Evolutionary conservation across 2,113 vertebrate species (phyloP).

Genomic region (Anolis sagrei): DNA sequence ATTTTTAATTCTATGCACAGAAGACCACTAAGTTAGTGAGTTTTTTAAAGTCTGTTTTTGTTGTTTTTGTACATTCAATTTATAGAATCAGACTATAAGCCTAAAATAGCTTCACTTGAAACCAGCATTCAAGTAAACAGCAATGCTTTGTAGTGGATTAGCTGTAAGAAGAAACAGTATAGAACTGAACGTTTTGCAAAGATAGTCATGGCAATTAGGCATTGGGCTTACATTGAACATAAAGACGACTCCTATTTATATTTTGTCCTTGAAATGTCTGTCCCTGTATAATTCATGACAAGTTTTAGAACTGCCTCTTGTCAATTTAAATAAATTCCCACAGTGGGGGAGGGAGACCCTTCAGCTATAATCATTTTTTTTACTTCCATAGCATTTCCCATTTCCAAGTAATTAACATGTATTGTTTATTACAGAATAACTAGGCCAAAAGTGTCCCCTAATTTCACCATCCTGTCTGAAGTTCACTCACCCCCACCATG

Average conservation of each 20-base stretch:
- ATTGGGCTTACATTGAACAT: neutral
- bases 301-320: neutral
- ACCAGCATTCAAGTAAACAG: neutral
- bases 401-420: neutral
- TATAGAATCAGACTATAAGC: neutral
- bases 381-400: neutral
- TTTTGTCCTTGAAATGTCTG: conserved; percentile 5
- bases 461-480: no score
- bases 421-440: neutral
- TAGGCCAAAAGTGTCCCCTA: no score
- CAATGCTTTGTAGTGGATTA: neutral
- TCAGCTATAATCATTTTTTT: neutral
- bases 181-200: neutral
- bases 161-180: neutral
- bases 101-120: neutral
- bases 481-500: no score
- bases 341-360: neutral
- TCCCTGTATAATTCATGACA: neutral
- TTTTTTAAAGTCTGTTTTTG: no score
- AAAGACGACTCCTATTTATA: neutral
- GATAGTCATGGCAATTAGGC: neutral
- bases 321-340: conserved; percentile 7
- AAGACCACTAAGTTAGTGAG: neutral
- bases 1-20: neutral
- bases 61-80: neutral